A percentile compares a stretch with the other conserved stretches of the same genome.
phyloP scores from a whole-genome alignment of 2,797 vertebrate species.

The Acipenser ruthenus region DNA sequence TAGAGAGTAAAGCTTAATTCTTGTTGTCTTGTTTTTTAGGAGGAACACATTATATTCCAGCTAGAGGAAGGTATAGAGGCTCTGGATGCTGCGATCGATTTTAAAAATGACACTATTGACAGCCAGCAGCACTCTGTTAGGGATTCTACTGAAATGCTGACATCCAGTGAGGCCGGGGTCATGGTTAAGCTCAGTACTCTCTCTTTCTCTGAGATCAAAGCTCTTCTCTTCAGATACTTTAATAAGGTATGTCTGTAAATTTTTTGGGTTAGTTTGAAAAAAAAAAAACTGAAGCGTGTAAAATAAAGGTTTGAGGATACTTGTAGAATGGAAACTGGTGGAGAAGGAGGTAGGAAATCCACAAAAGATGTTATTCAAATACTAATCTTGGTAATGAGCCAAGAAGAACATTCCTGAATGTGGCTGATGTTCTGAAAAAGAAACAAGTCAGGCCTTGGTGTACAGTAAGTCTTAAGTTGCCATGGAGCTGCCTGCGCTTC shows the following conservation, averaged over 20 bases:
- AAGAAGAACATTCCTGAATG: neutral
- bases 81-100: constrained; percentile 76
- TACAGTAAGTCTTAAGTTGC: neutral
- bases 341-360: too few species aligned
- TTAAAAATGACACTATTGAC: constrained; percentile 68
- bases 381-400: neutral
- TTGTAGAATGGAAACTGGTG: too few species aligned
- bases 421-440: neutral
- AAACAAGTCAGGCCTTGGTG: neutral
- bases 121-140: constrained; percentile 56
- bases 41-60: constrained; percentile 71
- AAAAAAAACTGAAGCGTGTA: neutral
- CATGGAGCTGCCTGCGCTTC: neutral
- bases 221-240: constrained; percentile 78
- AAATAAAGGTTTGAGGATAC: too few species aligned
- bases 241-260: constrained; percentile 59
- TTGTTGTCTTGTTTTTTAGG: constrained; percentile 47
- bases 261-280: neutral
- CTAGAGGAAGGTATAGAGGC: constrained; percentile 81
- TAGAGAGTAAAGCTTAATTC: neutral
- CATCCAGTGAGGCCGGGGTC: constrained; percentile 56
- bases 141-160: constrained; percentile 45
- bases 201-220: constrained; percentile 56
- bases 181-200: constrained; percentile 66
- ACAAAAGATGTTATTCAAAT: neutral